Percentiles rank a stretch among this genome's conserved stretches.
phyloP scores from a whole-genome alignment of 2,113 vertebrate species.

The Glaucomys volans region DNA sequence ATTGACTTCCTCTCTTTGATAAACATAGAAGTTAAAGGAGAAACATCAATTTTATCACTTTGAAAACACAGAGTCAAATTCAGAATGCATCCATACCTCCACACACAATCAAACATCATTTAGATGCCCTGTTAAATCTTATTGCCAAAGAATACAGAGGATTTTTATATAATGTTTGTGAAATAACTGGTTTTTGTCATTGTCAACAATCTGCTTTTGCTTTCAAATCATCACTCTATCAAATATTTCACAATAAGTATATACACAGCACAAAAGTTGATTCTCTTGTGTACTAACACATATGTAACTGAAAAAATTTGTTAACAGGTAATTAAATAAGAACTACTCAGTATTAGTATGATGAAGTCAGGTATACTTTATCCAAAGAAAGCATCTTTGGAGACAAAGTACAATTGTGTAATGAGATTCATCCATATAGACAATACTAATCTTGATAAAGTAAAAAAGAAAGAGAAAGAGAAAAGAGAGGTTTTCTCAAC shows the following conservation, averaged over 20 bases:
- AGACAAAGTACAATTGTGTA: background rate
- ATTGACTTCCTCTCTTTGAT: conserved; percentile 56
- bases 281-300: background rate
- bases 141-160: background rate
- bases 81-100: background rate
- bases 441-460: conserved; percentile 1
- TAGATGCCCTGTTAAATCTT: conserved; percentile 34
- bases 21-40: conserved; percentile 69
- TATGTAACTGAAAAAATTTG: background rate
- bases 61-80: conserved; percentile 32
- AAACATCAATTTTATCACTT: conserved; percentile 56
- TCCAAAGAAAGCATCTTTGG: conserved; percentile 15
- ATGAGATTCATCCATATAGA: background rate
- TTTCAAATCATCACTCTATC: background rate
- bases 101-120: conserved; percentile 41
- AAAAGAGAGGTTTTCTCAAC: conserved; percentile 3
- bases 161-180: conserved; percentile 22
- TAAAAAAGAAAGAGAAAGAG: background rate
- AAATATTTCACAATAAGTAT: conserved; percentile 1
- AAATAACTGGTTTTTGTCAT: conserved; percentile 36
- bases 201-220: background rate
- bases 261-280: background rate
- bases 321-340: background rate
- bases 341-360: background rate
- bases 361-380: background rate